A percentile compares a stretch with the other conserved stretches of the same genome.
Evolutionary conservation across 2,113 vertebrate genomes (phyloP).

Genomic region (Ancistrus triradiatus): DNA sequence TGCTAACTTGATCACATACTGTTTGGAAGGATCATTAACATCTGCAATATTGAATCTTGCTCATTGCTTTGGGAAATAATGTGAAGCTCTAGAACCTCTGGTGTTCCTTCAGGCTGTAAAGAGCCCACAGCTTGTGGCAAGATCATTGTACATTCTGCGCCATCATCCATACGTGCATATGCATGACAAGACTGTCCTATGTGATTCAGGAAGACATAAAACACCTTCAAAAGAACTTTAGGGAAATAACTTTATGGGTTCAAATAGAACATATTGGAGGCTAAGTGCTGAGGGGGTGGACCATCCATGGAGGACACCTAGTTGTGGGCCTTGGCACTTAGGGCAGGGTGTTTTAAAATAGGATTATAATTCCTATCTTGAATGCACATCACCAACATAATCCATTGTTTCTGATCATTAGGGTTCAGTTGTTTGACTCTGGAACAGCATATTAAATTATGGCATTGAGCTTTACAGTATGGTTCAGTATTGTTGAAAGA

Average conservation of each 20-base stretch:
- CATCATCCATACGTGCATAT: neutral
- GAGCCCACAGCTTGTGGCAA: neutral
- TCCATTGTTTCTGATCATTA: too few species aligned
- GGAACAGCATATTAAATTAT: too few species aligned
- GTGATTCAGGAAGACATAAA: neutral
- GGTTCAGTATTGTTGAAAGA: too few species aligned
- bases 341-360: neutral
- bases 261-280: neutral
- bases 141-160: neutral
- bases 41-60: too few species aligned
- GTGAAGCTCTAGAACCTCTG: constrained; percentile 1
- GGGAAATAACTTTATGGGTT: neutral
- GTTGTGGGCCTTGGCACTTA: neutral
- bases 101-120: constrained; percentile 5
- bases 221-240: neutral
- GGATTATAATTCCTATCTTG: neutral
- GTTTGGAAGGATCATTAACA: too few species aligned
- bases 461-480: too few species aligned
- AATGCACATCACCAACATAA: neutral
- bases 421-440: too few species aligned
- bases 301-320: neutral
- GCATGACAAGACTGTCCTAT: neutral
- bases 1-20: too few species aligned
- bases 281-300: neutral
- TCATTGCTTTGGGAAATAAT: neutral